These are phyloP conservation scores for Daboia siamensis DNA, from an alignment of 2,113 vertebrate genomes.

Conservation along the genomic window DNA sequence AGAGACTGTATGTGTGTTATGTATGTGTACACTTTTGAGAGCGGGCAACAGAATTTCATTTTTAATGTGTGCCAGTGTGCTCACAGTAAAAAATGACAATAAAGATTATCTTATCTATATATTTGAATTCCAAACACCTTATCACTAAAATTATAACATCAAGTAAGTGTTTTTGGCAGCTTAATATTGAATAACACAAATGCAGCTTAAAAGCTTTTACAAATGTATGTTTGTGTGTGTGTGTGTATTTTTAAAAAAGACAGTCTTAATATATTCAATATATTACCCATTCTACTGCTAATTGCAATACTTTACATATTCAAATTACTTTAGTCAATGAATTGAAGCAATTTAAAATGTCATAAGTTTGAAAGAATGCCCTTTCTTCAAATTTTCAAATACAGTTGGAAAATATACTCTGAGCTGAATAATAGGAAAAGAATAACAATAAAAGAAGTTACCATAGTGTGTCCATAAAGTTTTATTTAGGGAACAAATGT, in stretches of 20 bases:
- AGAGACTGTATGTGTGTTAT: no score
- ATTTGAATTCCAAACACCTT: constrained; percentile 32
- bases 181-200: constrained; percentile 34
- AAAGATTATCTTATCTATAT: constrained; percentile 37
- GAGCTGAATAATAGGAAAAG: neutral
- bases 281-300: constrained; percentile 3
- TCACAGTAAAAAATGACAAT: no score
- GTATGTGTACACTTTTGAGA: no score
- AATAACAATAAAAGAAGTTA: neutral
- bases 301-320: neutral
- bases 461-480: neutral
- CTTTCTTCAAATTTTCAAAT: neutral
- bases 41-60: no score
- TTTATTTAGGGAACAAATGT: neutral
- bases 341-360: constrained; percentile 5
- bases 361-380: neutral
- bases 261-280: constrained; percentile 30
- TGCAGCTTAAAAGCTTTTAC: neutral
- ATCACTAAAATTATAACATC: constrained; percentile 40
- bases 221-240: constrained; percentile 17
- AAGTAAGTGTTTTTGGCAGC: constrained; percentile 30
- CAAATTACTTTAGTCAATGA: constrained; percentile 22
- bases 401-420: neutral
- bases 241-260: neutral
- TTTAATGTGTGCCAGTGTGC: no score